A percentile compares a stretch with the other conserved stretches of the same genome.
Evolutionary conservation across 2,797 vertebrate genomes (phyloP).

Genomic region (Gephyroberyx darwinii): DNA sequence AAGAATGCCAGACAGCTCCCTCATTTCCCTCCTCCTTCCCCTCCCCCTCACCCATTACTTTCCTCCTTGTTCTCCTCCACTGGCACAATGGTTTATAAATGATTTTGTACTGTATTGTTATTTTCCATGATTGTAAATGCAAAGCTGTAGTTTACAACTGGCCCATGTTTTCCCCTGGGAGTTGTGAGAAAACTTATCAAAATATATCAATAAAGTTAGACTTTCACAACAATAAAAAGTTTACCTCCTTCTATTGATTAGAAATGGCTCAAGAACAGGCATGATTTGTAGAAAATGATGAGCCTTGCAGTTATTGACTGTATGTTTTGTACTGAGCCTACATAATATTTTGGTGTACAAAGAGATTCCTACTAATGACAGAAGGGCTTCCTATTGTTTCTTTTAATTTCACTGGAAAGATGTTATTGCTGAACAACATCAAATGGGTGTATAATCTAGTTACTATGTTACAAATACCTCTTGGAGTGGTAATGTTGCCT

Average conservation of each 20-base stretch:
- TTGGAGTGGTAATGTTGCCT: conserved; percentile 40
- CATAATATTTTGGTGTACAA: conserved; percentile 19
- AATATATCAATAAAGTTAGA: too few relatives aligned
- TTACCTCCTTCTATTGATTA: neutral
- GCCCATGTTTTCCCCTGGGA: conserved; percentile 37
- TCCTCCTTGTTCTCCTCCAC: neutral
- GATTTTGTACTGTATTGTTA: conserved; percentile 41
- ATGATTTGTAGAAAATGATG: neutral
- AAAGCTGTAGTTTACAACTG: conserved; percentile 60
- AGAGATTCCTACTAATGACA: conserved; percentile 33
- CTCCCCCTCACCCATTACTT: conserved; percentile 17
- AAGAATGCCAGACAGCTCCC: neutral
- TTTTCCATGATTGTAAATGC: conserved; percentile 36
- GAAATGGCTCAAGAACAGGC: neutral
- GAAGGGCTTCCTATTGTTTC: conserved; percentile 3
- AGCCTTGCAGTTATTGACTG: conserved; percentile 2
- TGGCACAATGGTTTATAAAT: conserved; percentile 6
- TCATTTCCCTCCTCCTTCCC: neutral
- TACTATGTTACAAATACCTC: conserved; percentile 53
- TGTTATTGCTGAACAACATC: conserved; percentile 14
- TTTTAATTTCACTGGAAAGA: conserved; percentile 46
- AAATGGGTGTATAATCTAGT: conserved; percentile 32
- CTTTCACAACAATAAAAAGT: conserved; percentile 15
- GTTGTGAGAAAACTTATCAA: conserved; percentile 37
- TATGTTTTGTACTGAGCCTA: conserved; percentile 45